phyloP scores from a whole-genome alignment of 2,113 vertebrate genomes.

The Glaucidium brasilianum region DNA sequence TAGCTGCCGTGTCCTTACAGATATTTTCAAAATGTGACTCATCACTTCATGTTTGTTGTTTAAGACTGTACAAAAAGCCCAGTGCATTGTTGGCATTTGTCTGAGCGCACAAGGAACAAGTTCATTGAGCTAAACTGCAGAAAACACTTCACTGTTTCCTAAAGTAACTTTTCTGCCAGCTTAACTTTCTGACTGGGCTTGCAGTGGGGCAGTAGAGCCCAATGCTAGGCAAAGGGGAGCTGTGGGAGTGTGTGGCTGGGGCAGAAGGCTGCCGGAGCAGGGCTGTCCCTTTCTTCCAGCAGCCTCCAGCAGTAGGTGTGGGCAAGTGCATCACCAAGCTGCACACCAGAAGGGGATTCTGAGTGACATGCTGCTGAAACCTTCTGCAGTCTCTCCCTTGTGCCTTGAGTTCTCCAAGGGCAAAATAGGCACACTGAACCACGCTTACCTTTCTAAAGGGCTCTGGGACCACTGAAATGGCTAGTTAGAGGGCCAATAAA shows the following conservation, averaged over 20 bases:
- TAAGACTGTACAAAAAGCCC: neutral
- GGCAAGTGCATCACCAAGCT: neutral
- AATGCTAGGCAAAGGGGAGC: accelerated
- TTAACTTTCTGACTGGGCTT: neutral
- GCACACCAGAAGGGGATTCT: neutral
- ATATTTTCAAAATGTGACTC: neutral
- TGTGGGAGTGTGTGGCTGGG: accelerated
- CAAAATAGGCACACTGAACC: neutral
- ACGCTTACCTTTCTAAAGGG: neutral
- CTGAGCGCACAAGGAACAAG: neutral
- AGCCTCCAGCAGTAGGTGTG: neutral
- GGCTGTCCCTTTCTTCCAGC: neutral
- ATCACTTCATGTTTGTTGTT: neutral
- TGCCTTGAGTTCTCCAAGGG: neutral
- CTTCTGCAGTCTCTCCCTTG: neutral
- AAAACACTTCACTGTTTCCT: neutral
- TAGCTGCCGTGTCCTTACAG: neutral
- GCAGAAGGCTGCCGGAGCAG: neutral
- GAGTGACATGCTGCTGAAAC: neutral
- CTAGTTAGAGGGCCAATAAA: neutral
- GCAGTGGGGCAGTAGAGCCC: neutral
- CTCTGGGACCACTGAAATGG: neutral
- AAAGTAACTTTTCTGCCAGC: neutral
- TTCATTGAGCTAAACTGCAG: neutral
- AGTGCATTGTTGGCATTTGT: neutral